Evolutionary conservation across 1,140 invertebrate genomes (phyloP), one percentile per base, ranked within the genome.

Genomic region (Pseudomyrmex concolor): DNA sequence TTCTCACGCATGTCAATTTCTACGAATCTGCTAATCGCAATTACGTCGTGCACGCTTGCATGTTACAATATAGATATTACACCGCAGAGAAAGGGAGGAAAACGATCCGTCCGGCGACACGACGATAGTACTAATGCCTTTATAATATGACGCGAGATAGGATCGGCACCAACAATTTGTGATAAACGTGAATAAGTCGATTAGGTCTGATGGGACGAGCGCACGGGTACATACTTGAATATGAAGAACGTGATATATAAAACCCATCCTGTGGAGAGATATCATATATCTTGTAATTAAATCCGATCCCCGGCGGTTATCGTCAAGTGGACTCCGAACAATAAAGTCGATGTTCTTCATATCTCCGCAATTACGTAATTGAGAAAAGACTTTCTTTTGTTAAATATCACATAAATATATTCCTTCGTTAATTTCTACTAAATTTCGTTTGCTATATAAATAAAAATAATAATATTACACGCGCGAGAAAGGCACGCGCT

Each of bases 111-210:
- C 22, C 57, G 34, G 22, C 60, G 67, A 22, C 48, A 51, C 22
- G 81, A 84, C 22, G 70, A 76, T 34, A 34, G 34, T 34, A 34
- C 83, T 89, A 82, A 90, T 89, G 86, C 73, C 70, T 84, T 88
- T 88, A 89, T 85, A 84, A 76, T 84, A 73, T 73, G 64, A 48
- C 57, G 50, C 45, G 51, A 60, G 89, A 90, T 88, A 88, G 85
- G 63, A 89, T 90, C 80, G 63, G 34, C 34, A 22, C 10, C 54
- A 34, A 72, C 83, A 71, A 83, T 83, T 87, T 83, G 34, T 70
- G 70, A 85, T 84, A 86, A 89, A 85, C 57, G 68, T 51, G 22
- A 64, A 45, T 51, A 59, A 83, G 70, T 84, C 60, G 50, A 84
- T 66, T 81, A 81, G 62, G 34, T 22, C 19, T 19, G 13, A 4